Conservation (phyloP, 1,140 invertebrate species). For the Eurosta solidaginis region DNA sequence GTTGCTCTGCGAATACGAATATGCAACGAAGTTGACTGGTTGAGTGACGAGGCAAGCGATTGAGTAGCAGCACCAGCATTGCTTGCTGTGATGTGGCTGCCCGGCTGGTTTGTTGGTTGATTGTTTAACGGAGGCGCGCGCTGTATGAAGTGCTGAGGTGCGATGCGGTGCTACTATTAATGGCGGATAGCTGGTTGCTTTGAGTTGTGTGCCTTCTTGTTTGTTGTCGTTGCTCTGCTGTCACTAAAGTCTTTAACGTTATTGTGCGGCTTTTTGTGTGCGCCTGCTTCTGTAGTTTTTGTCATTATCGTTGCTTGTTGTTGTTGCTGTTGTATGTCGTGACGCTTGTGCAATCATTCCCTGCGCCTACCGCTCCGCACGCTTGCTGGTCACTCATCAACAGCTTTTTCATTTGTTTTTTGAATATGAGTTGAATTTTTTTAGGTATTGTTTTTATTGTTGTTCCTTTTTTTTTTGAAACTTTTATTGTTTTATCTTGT, state of each 20-base stretch:
- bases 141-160: no score
- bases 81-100: no score
- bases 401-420: neutral
- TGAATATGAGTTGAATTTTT: neutral
- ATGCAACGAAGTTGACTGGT: constrained; percentile 30
- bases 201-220: neutral
- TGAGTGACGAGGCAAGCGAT: neutral
- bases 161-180: neutral
- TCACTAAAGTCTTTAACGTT: neutral
- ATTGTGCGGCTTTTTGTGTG: neutral
- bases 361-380: neutral
- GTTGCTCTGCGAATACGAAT: constrained; percentile 35
- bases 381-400: neutral
- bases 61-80: neutral
- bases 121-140: neutral
- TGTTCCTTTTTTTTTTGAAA: neutral
- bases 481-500: neutral
- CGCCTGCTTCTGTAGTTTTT: constrained; percentile 24
- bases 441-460: constrained; percentile 11
- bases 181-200: neutral
- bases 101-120: neutral
- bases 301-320: constrained; percentile 34
- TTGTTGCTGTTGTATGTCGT: constrained; percentile 39
- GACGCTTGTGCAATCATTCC: constrained; percentile 34
- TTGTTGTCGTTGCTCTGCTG: constrained; percentile 23